These are phyloP conservation scores for Sterna hirundo DNA, from an alignment of 2,113 vertebrate genomes.

Conservation along the genomic window DNA sequence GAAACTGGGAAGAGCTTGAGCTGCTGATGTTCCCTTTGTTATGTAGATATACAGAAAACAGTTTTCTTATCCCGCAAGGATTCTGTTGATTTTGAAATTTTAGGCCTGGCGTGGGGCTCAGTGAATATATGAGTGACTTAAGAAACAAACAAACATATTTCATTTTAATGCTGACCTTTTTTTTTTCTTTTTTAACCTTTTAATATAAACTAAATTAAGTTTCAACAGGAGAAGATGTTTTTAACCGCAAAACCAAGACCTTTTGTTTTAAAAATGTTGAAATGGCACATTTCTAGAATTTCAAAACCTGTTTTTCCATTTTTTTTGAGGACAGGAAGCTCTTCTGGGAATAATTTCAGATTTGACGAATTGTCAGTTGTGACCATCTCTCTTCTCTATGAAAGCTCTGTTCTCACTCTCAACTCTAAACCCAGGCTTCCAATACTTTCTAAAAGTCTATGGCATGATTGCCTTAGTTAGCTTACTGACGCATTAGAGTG, in stretches of 20 bases:
- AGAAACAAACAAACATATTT: not conserved
- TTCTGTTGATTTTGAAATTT: conserved; percentile 29
- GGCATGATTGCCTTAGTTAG: not conserved
- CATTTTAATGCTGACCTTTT: not conserved
- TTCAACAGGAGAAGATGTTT: not conserved
- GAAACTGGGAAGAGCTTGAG: not conserved
- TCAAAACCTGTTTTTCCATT: not conserved
- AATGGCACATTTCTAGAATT: conserved; percentile 7
- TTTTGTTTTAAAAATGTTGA: conserved; percentile 26
- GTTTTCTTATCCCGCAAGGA: not conserved
- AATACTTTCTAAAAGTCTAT: not conserved
- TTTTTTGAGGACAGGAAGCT: not conserved
- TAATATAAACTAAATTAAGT: not conserved
- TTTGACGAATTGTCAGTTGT: not conserved
- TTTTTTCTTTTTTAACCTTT: not conserved
- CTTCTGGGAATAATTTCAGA: conserved; percentile 1
- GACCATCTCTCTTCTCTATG: not conserved
- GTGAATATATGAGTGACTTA: not conserved
- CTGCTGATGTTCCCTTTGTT: not conserved
- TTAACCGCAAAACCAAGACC: not conserved
- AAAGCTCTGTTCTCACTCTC: not conserved
- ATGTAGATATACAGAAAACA: not conserved
- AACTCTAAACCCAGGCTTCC: not conserved
- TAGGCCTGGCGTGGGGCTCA: not conserved
- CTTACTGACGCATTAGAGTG: not conserved